Base-by-base conservation (phyloP, 2,888 invertebrate genomes). In the Nephrotoma guestfalica region DNA sequence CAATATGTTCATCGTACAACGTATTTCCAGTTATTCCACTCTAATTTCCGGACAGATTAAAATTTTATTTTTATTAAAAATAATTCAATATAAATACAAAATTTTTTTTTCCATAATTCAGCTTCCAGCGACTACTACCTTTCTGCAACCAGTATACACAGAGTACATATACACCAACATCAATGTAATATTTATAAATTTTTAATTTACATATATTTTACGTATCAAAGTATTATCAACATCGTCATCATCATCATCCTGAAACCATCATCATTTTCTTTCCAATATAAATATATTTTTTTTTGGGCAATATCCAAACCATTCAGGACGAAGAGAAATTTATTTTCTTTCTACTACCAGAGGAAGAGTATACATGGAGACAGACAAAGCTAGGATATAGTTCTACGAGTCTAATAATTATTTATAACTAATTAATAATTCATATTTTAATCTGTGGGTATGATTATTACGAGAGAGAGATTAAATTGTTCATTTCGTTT, bases 401-500 rank as follows among this genome's bases (percentile, higher is more conserved):
- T 71, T 71, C 71, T 71, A 71, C 3, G 30, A 30, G 30, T 30
- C 30, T 71, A 71, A 30, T 71, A 30, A 71, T 71, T 71, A 71
- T 84, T 84, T 15, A 41, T 84, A 41, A 84, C 84, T 84, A 84
- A 84, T 84, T 84, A 84, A 41, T 84, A 84, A 84, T 84, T 84
- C 84, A 84, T 84, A 84, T 84, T 84, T 84, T 84, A 84, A 84
- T 84, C 84, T 84, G 84, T 84, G 84, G 71, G 84, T 84, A 84
- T 84, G 84, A 71, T 84, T 84, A 84, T 84, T 84, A 57, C n/a
- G 41, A n/a, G 42, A 84, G 84, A 41, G 71, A 71, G 71, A 71
- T 71, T 71, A 71, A 71, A 71, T 71, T 71, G 71, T 71, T 71
- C 71, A 71, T 71, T 71, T 71, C 71, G 9, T 71, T 71, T 71